A percentile compares a stretch with the other conserved stretches of the same genome.
Evolutionary conservation across 2,797 vertebrate species (phyloP).

Genomic region (Sebastes flavidus): DNA sequence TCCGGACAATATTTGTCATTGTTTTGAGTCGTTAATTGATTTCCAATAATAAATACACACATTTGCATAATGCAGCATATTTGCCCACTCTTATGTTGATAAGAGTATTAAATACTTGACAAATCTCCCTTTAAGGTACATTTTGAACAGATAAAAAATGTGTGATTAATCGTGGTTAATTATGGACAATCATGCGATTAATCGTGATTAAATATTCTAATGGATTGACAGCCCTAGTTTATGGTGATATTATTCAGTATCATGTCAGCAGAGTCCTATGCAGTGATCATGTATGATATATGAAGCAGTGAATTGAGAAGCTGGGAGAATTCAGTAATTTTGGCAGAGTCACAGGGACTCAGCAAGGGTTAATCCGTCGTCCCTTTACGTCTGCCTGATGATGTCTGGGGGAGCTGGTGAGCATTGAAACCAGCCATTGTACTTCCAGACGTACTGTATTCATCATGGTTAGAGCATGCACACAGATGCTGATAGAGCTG

Average conservation of each 20-base stretch:
- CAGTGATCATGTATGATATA: background rate
- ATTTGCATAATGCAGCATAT: too few species aligned
- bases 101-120: too few species aligned
- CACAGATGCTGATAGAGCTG: background rate
- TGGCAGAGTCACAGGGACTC: background rate
- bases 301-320: background rate
- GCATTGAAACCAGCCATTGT: slow-evolving; percentile 44
- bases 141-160: too few species aligned
- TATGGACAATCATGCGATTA: too few species aligned
- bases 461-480: slow-evolving; percentile 3
- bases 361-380: slow-evolving; percentile 3
- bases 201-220: too few species aligned
- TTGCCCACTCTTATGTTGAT: too few species aligned
- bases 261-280: background rate
- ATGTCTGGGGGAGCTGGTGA: slow-evolving; percentile 5
- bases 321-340: background rate
- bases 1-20: too few species aligned
- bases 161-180: too few species aligned
- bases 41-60: too few species aligned
- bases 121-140: too few species aligned
- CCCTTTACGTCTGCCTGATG: slow-evolving; percentile 15
- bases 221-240: too few species aligned
- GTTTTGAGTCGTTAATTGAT: too few species aligned
- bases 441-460: slow-evolving; percentile 21
- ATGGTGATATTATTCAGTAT: background rate